Evolutionary conservation across 2,113 vertebrate species (phyloP).

Genomic region (Micromys minutus): DNA sequence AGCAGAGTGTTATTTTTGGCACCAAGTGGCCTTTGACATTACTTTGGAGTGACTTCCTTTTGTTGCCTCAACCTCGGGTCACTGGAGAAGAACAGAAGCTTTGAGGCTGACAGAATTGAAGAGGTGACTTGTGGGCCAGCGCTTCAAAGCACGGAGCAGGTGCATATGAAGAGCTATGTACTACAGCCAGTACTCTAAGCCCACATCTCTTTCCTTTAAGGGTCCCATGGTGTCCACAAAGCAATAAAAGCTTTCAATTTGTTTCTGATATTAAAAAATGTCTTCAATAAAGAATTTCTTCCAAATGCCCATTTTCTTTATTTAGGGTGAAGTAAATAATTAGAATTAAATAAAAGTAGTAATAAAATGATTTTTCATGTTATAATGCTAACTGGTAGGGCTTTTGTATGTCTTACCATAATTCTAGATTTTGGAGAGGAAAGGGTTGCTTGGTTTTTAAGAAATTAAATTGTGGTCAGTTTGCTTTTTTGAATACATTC

Average conservation of each 20-base stretch:
- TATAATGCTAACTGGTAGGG: not conserved
- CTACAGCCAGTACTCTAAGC: not conserved
- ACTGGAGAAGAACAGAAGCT: conserved; percentile 55
- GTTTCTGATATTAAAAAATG: not conserved
- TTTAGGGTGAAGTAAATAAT: not conserved
- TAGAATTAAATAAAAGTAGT: conserved; percentile 10
- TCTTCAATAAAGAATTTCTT: conserved; percentile 26
- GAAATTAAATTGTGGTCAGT: not conserved
- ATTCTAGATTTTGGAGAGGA: not conserved
- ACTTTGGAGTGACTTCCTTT: conserved; percentile 25
- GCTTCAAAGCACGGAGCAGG: not conserved
- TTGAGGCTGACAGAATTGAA: conserved; percentile 34
- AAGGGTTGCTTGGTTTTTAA: not conserved
- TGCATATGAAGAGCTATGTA: not conserved
- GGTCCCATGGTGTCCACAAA: conserved; percentile 1
- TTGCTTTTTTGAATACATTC: conserved; percentile 43
- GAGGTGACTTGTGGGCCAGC: conserved; percentile 57
- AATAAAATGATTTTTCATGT: not conserved
- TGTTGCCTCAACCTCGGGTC: conserved; percentile 59
- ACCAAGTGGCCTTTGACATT: conserved; percentile 42
- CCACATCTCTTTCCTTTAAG: not conserved
- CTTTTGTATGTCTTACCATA: not conserved
- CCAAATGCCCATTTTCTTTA: not conserved
- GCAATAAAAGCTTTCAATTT: conserved; percentile 48
- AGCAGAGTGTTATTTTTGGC: conserved; percentile 55